Conservation (phyloP, 2,113 vertebrate genomes). For the Antechinus stuartii region DNA sequence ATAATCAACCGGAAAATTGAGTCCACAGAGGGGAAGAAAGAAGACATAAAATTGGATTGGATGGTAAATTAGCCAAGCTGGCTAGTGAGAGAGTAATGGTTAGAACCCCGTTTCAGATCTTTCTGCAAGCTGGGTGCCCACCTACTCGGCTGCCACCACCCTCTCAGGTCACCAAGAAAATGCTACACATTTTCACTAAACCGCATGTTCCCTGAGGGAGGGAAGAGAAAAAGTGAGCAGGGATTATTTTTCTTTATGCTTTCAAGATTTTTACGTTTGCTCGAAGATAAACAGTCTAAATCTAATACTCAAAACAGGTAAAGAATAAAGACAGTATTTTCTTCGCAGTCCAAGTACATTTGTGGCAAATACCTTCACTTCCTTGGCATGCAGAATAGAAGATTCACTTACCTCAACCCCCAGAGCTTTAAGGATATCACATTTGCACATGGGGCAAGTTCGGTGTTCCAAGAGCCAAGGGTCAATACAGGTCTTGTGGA, state of each 20-base stretch:
- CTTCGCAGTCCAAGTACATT: slow-evolving; percentile 24
- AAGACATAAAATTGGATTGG: background rate
- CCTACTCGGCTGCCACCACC: background rate
- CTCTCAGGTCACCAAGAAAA: background rate
- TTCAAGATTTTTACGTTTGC: slow-evolving; percentile 28
- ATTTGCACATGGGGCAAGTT: slow-evolving; percentile 96
- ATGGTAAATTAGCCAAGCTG: background rate
- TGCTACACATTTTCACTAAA: slow-evolving; percentile 31
- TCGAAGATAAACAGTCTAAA: slow-evolving; percentile 12
- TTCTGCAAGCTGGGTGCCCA: background rate
- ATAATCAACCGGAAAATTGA: background rate
- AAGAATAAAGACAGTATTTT: slow-evolving; percentile 45
- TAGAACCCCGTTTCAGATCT: background rate
- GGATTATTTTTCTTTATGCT: slow-evolving; percentile 27
- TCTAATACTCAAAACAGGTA: slow-evolving; percentile 12
- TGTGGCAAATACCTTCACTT: slow-evolving; percentile 47
- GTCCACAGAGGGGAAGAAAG: background rate
- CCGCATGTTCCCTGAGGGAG: slow-evolving; percentile 21
- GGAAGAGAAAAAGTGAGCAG: slow-evolving; percentile 5
- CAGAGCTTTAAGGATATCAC: slow-evolving; percentile 93
- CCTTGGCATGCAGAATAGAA: slow-evolving; percentile 42
- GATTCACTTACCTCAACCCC: slow-evolving; percentile 88
- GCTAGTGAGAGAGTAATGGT: background rate
- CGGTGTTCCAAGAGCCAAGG: slow-evolving; percentile 94
- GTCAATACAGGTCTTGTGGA: slow-evolving; percentile 93